Evolutionary conservation across 2,888 invertebrate genomes (phyloP), one percentile per base, ranked within the genome.

Genomic region (Mamestra brassicae): DNA sequence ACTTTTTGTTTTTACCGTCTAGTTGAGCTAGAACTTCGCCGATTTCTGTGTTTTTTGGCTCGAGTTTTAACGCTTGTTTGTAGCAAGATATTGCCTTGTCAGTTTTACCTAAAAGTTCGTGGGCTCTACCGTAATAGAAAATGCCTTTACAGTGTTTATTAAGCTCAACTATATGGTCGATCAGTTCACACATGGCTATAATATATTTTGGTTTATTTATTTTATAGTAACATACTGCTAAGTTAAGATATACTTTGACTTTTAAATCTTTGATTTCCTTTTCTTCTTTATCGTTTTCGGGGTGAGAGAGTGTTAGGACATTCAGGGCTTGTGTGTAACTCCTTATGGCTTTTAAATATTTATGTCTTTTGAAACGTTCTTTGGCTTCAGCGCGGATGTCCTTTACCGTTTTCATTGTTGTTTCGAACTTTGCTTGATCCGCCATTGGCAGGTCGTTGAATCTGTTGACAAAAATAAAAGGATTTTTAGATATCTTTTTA

Each of bases 21-120:
- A 96, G 80, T 8, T 91, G 87, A 0, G 93, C 88, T 15, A 96
- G 70, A 0, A 93, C 88, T 66, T 86, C 85, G 0, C 95, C 96
- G 0, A 96, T 95, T 70, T 96, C 96, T 75, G 90, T 91, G 68
- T 96, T 96, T 69, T 91, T 95, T 0, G 96, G 96, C 67, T 96
- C 96, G 0, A 96, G 73, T 88, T 94, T 95, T 4, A 95, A 77
- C 0, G 96, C 95, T 87, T 93, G 95, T 74, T 93, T 95, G 54
- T 94, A 96, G 57, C 92, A 95, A 3, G 81, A 81, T 0, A 94
- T 73, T 0, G 96, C 95, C 4, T 91, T 83, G 0, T 95, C 94
- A 0, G 88, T 84, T 52, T 91, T 94, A 0, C 93, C 94, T 4
- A 94, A 52, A 84, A 92, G 85, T 79, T 95, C 91, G 45, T 93